Percentiles rank a stretch among this genome's conserved stretches.
These are phyloP conservation scores for Cavia porcellus DNA, from an alignment of 2,113 vertebrate species.

Conservation along the genomic window DNA sequence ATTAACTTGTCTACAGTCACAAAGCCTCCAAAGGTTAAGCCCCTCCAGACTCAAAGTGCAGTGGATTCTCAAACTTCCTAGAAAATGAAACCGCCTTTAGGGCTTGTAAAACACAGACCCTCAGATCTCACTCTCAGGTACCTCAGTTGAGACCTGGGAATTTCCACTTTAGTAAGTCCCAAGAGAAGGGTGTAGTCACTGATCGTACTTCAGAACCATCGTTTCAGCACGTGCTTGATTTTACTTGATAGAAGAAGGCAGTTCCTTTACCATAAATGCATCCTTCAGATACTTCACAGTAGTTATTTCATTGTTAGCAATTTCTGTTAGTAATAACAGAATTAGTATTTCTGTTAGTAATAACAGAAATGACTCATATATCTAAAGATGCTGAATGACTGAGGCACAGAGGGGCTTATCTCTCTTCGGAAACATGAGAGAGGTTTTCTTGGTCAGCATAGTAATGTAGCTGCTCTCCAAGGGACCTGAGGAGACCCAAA, in stretches of 20 bases:
- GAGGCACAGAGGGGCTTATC: background rate
- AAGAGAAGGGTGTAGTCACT: background rate
- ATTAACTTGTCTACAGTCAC: background rate
- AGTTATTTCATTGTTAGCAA: slow-evolving; percentile 7
- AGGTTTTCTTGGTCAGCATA: background rate
- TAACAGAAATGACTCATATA: background rate
- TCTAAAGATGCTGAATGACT: background rate
- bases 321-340: background rate
- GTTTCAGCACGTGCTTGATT: background rate
- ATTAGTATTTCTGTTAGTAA: too few species aligned
- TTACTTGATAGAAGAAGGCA: background rate
- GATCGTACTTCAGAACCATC: background rate
- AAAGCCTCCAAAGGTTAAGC: background rate
- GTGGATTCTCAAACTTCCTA: background rate
- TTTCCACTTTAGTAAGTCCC: background rate
- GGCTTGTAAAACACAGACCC: background rate
- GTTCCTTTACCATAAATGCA: background rate
- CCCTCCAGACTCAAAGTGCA: background rate
- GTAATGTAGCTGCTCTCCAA: background rate
- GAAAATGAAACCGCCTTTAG: background rate
- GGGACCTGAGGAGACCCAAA: background rate
- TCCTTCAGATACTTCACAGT: background rate
- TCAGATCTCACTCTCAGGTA: background rate
- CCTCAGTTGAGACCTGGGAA: background rate
- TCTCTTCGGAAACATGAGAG: background rate